Evolutionary conservation across 2,113 vertebrate genomes (phyloP).

Genomic region (Cheilinus undulatus): DNA sequence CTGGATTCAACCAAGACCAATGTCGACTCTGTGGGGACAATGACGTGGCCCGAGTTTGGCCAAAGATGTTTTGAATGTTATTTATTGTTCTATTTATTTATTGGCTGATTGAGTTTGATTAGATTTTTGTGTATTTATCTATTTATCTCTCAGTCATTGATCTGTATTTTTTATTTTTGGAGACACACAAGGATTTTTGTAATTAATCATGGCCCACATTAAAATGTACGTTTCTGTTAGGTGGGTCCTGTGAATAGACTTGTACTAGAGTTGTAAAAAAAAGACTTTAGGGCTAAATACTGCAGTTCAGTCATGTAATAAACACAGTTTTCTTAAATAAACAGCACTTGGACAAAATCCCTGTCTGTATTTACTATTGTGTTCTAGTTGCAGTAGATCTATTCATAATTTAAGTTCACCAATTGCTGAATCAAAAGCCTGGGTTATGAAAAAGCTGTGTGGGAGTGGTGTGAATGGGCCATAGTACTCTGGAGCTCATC

Average conservation of each 20-base stretch:
- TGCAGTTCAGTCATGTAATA: conserved; percentile 84
- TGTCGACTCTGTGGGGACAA: conserved; percentile 49
- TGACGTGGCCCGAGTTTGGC: conserved; percentile 74
- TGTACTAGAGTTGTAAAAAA: conserved; percentile 82
- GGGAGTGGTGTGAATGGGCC: not conserved
- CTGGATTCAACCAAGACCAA: conserved; percentile 37
- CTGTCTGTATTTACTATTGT: not conserved
- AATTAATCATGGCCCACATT: conserved; percentile 77
- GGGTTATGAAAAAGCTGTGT: not conserved
- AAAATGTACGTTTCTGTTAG: conserved; percentile 75
- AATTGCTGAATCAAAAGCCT: not conserved
- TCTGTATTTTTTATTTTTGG: conserved; percentile 78
- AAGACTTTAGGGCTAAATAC: conserved; percentile 83
- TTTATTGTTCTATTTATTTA: conserved; percentile 87
- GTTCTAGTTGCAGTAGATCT: not conserved
- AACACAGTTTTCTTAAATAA: conserved; percentile 86
- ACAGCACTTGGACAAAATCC: conserved; percentile 74
- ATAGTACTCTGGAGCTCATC: not conserved
- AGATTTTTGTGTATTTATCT: conserved; percentile 83
- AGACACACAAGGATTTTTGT: conserved; percentile 83
- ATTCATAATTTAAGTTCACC: not conserved
- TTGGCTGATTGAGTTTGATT: conserved; percentile 70
- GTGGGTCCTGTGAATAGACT: conserved; percentile 83
- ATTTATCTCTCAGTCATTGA: conserved; percentile 81
- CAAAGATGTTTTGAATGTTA: conserved; percentile 85